Conservation (phyloP, 1,140 invertebrate species). For the Saccostrea glomerata region DNA sequence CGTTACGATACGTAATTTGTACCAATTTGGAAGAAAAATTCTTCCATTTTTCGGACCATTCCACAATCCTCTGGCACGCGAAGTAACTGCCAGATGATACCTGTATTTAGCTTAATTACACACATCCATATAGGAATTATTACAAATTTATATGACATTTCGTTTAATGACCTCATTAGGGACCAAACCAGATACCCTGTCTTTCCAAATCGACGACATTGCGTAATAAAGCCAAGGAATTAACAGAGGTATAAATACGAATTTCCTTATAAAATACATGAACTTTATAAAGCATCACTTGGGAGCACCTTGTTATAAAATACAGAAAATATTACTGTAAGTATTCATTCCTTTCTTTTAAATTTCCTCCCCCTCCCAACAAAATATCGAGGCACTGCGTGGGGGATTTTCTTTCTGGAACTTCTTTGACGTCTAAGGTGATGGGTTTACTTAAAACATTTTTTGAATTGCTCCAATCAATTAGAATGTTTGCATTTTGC, state of each 20-base stretch:
- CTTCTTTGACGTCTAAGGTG: not conserved
- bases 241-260: slow-evolving; percentile 5
- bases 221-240: not conserved
- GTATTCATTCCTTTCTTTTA: not conserved
- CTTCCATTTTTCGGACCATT: not conserved
- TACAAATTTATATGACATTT: slow-evolving; percentile 8
- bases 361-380: not conserved
- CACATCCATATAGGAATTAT: not conserved
- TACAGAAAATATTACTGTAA: not conserved
- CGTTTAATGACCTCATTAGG: slow-evolving; percentile 20
- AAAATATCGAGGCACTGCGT: not conserved
- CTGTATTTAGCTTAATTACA: slow-evolving; percentile 3
- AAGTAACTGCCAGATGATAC: not conserved
- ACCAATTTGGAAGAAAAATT: slow-evolving; percentile 3
- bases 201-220: not conserved
- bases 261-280: not conserved
- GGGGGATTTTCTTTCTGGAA: not conserved
- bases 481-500: slow-evolving; percentile 6
- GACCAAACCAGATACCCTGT: not conserved
- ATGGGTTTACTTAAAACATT: not conserved
- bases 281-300: not conserved
- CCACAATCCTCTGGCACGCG: not conserved
- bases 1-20: slow-evolving; percentile 11
- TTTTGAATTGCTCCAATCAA: not conserved
- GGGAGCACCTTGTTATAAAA: not conserved